Conservation (phyloP, 2,888 invertebrate genomes). For the Dichetophora obliterata region DNA sequence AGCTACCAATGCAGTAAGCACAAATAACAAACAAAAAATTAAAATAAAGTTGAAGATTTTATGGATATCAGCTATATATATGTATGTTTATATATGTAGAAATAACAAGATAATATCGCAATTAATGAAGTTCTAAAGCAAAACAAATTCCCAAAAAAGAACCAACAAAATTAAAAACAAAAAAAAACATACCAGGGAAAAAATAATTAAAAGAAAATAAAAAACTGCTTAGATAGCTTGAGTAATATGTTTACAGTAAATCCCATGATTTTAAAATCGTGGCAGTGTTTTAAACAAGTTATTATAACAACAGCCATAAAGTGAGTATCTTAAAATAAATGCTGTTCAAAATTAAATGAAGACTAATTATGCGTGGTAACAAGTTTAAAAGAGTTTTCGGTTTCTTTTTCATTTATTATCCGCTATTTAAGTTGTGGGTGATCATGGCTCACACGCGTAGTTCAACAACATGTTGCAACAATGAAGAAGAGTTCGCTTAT, state of each 20-base stretch:
- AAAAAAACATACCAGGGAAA: background rate
- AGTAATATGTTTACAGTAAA: too few species aligned
- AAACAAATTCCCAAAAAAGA: slow-evolving; percentile 30
- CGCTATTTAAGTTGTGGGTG: background rate
- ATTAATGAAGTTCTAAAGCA: slow-evolving; percentile 33
- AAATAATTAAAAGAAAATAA: too few species aligned
- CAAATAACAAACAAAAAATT: too few species aligned
- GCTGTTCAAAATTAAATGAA: slow-evolving; percentile 11
- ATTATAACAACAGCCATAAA: too few species aligned
- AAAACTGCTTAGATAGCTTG: too few species aligned
- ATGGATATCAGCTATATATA: slow-evolving; percentile 1
- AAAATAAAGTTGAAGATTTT: slow-evolving; percentile 15
- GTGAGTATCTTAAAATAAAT: too few species aligned
- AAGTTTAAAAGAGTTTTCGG: too few species aligned
- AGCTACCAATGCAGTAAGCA: background rate
- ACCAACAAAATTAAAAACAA: background rate
- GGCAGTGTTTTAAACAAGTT: too few species aligned
- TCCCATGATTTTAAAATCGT: too few species aligned
- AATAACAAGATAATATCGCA: slow-evolving; percentile 12
- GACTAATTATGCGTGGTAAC: slow-evolving; percentile 29
- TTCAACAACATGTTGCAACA: slow-evolving; percentile 1
- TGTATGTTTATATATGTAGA: background rate
- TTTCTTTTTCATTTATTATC: too few species aligned
- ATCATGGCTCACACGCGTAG: background rate
- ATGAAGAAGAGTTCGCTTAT: too few species aligned